phyloP scores from a whole-genome alignment of 23 tunicate genomes.

The Botrylloides violaceus region DNA sequence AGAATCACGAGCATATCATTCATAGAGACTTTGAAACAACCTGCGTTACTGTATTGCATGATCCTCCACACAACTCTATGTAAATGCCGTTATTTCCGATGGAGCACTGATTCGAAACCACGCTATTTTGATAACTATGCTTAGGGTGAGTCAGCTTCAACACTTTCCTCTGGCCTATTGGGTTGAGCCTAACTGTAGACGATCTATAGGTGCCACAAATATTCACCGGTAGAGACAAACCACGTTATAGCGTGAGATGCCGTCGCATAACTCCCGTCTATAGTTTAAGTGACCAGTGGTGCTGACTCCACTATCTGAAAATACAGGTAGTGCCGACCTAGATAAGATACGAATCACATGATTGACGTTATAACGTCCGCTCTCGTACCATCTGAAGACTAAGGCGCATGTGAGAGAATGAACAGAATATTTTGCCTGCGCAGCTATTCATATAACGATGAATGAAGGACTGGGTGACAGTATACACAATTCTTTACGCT shows the following conservation, averaged over 20 bases:
- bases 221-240: no score
- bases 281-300: neutral
- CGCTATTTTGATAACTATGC: neutral
- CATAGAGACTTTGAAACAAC: no score
- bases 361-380: neutral
- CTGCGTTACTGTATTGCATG: no score
- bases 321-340: neutral
- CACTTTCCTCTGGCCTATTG: no score
- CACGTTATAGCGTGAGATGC: no score
- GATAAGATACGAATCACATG: neutral
- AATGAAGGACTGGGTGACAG: neutral
- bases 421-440: neutral
- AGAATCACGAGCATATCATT: slow-evolving; percentile 90
- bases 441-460: slow-evolving; percentile 8
- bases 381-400: neutral
- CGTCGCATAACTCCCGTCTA: no score
- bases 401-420: slow-evolving; percentile 3
- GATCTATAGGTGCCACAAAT: no score
- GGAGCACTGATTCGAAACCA: neutral
- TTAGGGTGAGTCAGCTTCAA: neutral
- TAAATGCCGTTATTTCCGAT: neutral
- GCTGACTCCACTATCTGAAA: neutral
- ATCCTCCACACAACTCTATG: neutral
- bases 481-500: slow-evolving; percentile 12
- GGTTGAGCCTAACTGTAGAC: no score